Evolutionary conservation across 2,113 vertebrate genomes (phyloP).

Genomic region (Leuciscus idus): DNA sequence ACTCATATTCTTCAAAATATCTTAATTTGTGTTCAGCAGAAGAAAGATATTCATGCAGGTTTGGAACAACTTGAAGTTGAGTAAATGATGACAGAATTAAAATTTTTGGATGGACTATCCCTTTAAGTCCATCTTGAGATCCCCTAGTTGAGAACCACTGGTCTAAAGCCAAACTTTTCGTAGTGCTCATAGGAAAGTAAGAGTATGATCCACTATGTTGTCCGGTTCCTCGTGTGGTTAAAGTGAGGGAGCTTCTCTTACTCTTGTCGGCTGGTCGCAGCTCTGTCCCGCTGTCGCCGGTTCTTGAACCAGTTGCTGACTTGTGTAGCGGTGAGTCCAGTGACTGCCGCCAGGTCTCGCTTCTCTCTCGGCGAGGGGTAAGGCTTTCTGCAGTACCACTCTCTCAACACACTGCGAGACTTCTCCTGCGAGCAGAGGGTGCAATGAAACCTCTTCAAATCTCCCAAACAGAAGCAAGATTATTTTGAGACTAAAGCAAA

Average conservation of each 20-base stretch:
- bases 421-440: conserved; percentile 66
- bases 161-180: background rate
- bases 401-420: conserved; percentile 66
- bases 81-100: too few relatives aligned
- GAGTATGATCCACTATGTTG: background rate
- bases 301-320: conserved; percentile 75
- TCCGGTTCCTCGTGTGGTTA: background rate
- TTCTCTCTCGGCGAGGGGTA: conserved; percentile 75
- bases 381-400: conserved; percentile 68
- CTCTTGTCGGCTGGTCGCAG: conserved; percentile 54
- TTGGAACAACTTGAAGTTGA: too few relatives aligned
- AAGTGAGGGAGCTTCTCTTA: conserved; percentile 10
- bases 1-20: too few relatives aligned
- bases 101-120: background rate
- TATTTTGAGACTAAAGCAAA: background rate
- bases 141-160: background rate
- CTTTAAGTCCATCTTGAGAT: background rate
- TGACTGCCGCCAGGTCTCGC: conserved; percentile 64
- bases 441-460: background rate
- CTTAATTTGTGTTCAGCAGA: too few relatives aligned
- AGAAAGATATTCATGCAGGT: too few relatives aligned
- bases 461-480: background rate
- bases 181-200: background rate
- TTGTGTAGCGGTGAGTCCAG: conserved; percentile 67
- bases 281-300: conserved; percentile 66